These are phyloP conservation scores for Daktulosphaira vitifoliae DNA, from an alignment of 1,140 invertebrate species.

Conservation along the genomic window DNA sequence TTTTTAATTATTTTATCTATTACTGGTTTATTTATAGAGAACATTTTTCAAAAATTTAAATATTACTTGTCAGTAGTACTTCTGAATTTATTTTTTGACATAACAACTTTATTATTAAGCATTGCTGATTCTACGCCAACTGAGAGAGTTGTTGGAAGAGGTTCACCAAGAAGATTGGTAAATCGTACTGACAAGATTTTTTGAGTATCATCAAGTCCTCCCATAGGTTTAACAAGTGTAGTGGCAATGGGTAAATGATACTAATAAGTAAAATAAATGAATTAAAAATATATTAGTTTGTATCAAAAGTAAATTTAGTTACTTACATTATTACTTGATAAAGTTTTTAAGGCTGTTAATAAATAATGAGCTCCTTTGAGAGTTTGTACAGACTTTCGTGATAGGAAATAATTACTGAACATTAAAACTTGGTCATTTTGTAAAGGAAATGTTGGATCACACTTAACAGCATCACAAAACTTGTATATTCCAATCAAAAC, in stretches of 20 bases:
- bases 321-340: slow-evolving; percentile 57
- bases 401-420: slow-evolving; percentile 84
- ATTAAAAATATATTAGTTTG: too few relatives aligned
- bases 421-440: slow-evolving; percentile 71
- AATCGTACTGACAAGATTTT: slow-evolving; percentile 43
- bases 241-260: slow-evolving; percentile 18
- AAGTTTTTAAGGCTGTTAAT: slow-evolving; percentile 63
- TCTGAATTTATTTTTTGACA: slow-evolving; percentile 56
- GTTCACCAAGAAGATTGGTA: slow-evolving; percentile 73
- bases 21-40: neutral
- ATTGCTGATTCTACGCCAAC: slow-evolving; percentile 66
- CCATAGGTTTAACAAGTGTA: slow-evolving; percentile 26
- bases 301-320: too few relatives aligned
- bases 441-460: slow-evolving; percentile 57
- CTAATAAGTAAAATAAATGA: neutral
- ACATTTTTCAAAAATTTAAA: neutral
- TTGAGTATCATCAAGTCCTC: slow-evolving; percentile 15
- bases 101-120: slow-evolving; percentile 64
- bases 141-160: slow-evolving; percentile 52
- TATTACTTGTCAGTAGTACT: slow-evolving; percentile 47
- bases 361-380: slow-evolving; percentile 70
- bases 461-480: slow-evolving; percentile 59
- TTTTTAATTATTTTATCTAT: too few relatives aligned
- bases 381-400: slow-evolving; percentile 78
- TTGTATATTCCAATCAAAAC: slow-evolving; percentile 66